Evolutionary conservation across 2,113 vertebrate species (phyloP).

Genomic region (Nerophis ophidion): DNA sequence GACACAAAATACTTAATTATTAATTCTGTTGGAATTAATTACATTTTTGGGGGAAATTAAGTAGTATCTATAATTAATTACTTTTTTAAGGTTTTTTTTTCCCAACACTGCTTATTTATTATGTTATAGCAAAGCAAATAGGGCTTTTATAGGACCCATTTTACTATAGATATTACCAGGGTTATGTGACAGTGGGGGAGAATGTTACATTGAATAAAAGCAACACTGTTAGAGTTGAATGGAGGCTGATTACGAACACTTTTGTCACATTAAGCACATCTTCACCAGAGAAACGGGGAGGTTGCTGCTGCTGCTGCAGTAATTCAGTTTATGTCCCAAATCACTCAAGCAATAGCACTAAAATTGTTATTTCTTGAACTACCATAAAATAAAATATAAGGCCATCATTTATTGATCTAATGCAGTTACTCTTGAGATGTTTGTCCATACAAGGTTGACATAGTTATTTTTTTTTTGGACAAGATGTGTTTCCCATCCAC

Average conservation of each 20-base stretch:
- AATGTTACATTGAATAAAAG: neutral
- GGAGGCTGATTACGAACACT: neutral
- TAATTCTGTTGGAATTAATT: no score
- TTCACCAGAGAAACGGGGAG: neutral
- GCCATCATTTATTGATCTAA: conserved; percentile 14
- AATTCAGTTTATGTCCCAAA: conserved; percentile 2
- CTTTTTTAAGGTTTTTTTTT: no score
- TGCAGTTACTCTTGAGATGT: neutral
- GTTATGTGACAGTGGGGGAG: neutral
- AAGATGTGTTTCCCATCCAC: neutral
- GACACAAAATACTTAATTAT: no score
- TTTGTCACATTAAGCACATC: conserved; percentile 14
- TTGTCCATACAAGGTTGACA: neutral
- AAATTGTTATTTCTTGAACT: conserved; percentile 6
- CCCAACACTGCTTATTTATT: neutral
- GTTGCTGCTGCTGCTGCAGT: conserved; percentile 7
- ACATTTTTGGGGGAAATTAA: no score
- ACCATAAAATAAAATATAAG: conserved; percentile 15
- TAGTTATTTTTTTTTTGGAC: neutral
- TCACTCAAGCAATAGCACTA: neutral
- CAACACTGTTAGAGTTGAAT: conserved; percentile 16
- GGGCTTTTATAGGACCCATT: neutral
- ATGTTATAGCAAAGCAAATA: neutral
- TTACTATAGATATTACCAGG: neutral
- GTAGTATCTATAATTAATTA: no score